A percentile compares a stretch with the other conserved stretches of the same genome.
These are phyloP conservation scores for Campoplex capitator DNA, from an alignment of 2,888 invertebrate species.

Conservation along the genomic window DNA sequence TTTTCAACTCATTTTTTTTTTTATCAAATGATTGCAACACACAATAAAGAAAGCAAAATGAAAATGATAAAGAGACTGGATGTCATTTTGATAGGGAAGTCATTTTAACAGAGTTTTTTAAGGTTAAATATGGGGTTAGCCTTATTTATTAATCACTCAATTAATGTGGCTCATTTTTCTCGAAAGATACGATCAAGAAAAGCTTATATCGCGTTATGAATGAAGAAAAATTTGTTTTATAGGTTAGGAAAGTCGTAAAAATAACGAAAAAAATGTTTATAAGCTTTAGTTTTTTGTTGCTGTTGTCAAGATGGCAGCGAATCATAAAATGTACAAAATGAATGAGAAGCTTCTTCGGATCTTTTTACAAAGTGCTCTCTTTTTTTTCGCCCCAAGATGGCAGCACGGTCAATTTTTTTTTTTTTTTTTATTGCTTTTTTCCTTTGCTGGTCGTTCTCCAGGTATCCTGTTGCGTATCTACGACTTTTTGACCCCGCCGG, in stretches of 20 bases:
- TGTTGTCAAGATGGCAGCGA: not conserved
- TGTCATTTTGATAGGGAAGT: not conserved
- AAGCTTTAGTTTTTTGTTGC: not conserved
- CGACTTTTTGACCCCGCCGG: slow-evolving; percentile 75
- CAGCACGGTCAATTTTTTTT: not conserved
- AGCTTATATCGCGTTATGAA: not conserved
- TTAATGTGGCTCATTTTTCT: not conserved
- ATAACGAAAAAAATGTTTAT: not conserved
- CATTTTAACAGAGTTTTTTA: not conserved
- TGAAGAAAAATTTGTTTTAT: not conserved
- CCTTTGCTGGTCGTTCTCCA: not conserved
- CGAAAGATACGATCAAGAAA: no score
- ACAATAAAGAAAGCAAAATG: slow-evolving; percentile 1
- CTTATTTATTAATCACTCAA: not conserved
- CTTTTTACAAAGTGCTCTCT: not conserved
- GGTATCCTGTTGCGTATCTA: slow-evolving; percentile 49
- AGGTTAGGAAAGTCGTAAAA: not conserved
- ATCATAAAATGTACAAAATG: not conserved
- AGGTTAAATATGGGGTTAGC: not conserved
- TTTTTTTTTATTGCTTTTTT: not conserved
- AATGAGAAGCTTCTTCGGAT: not conserved
- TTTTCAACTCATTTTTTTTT: slow-evolving; percentile 68
- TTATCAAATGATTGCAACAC: slow-evolving; percentile 68
- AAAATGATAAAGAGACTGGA: not conserved
- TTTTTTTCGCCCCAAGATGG: slow-evolving; percentile 18